phyloP scores from a whole-genome alignment of 2,113 vertebrate genomes.

The Callocephalon fimbriatum region DNA sequence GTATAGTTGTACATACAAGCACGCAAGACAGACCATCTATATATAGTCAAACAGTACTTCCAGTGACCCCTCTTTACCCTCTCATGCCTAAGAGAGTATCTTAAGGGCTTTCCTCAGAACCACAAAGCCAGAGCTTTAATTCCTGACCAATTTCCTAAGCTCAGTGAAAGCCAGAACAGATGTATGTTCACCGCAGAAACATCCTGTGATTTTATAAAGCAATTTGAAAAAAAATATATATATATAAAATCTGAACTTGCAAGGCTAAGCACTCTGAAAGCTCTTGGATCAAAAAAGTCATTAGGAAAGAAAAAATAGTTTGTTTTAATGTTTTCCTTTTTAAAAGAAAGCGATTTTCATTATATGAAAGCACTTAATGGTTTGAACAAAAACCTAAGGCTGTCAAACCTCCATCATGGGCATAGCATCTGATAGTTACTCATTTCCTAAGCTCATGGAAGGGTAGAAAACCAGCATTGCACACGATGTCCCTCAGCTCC shows the following conservation, averaged over 20 bases:
- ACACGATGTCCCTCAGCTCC: background rate
- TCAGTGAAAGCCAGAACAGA: slow-evolving; percentile 59
- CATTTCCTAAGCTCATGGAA: background rate
- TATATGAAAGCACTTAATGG: background rate
- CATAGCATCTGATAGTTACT: background rate
- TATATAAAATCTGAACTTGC: background rate
- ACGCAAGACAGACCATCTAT: background rate
- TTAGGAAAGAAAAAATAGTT: background rate
- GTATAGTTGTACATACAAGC: accelerated
- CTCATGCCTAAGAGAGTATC: slow-evolving; percentile 48
- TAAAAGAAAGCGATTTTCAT: background rate
- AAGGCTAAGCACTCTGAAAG: slow-evolving; percentile 33
- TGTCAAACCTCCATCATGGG: background rate
- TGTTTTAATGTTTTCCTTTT: background rate
- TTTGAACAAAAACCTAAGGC: background rate
- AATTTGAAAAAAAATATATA: background rate
- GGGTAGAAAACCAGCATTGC: background rate
- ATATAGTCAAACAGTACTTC: background rate
- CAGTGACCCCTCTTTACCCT: slow-evolving; percentile 59
- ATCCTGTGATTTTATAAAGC: slow-evolving; percentile 42
- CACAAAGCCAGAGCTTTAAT: slow-evolving; percentile 60
- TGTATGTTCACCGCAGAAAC: slow-evolving; percentile 49
- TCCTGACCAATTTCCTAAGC: slow-evolving; percentile 72
- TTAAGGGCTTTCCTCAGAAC: slow-evolving; percentile 53
- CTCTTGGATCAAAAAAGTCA: slow-evolving; percentile 13